Conservation (phyloP, 2,113 vertebrate genomes). For the Centropus bengalensis region DNA sequence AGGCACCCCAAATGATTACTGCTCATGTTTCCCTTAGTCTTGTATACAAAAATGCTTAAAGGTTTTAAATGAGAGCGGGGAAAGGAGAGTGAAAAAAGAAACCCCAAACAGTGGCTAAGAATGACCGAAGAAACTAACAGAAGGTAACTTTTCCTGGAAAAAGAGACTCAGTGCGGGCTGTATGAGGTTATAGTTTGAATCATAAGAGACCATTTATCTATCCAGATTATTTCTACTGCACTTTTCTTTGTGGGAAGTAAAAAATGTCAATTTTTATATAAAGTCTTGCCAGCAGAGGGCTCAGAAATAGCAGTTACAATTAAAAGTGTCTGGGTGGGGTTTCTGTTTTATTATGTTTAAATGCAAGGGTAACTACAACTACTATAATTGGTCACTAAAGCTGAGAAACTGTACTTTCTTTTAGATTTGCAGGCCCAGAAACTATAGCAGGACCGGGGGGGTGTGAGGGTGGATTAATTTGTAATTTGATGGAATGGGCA, state of each 20-base stretch:
- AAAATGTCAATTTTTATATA: background rate
- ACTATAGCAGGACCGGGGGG: background rate
- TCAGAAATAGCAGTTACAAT: background rate
- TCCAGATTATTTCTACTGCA: background rate
- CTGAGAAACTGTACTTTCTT: background rate
- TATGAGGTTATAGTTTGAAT: background rate
- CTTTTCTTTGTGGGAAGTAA: background rate
- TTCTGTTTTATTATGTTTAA: background rate
- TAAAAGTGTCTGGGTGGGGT: background rate
- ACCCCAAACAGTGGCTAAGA: background rate
- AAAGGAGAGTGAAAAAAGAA: background rate
- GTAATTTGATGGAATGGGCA: background rate
- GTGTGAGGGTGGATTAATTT: background rate
- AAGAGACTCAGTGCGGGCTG: background rate
- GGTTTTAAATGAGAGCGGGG: background rate
- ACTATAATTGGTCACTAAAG: background rate
- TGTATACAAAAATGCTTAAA: background rate
- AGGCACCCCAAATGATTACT: background rate
- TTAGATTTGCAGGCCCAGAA: background rate
- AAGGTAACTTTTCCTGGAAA: background rate
- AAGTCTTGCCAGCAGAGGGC: background rate
- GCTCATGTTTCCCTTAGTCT: accelerated
- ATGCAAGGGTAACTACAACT: background rate
- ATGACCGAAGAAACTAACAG: background rate
- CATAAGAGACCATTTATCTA: background rate